Conservation (phyloP, 2,888 invertebrate species). For the Callimorpha dominula region DNA sequence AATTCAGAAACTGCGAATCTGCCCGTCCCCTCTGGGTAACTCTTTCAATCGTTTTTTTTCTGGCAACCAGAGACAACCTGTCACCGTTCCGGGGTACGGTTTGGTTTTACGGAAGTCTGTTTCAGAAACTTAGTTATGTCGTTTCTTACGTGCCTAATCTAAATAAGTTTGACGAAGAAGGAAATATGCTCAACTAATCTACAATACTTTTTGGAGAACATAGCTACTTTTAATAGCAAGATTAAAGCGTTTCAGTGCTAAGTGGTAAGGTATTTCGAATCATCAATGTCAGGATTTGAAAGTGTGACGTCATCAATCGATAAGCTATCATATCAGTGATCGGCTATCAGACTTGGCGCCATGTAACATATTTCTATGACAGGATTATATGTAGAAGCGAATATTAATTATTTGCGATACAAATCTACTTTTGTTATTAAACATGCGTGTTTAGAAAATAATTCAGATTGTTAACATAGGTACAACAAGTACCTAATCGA, state of each 20-base stretch:
- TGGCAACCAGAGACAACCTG: background rate
- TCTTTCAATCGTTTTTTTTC: background rate
- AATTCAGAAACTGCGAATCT: background rate
- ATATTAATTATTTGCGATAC: constrained; percentile 22
- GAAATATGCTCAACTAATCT: background rate
- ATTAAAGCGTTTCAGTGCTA: background rate
- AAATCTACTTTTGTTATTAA: constrained; percentile 13
- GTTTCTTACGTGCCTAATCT: background rate
- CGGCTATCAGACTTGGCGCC: constrained; percentile 75
- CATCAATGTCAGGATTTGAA: constrained; percentile 42
- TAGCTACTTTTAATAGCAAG: background rate
- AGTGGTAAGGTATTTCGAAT: constrained; percentile 25
- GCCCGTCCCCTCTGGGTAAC: background rate
- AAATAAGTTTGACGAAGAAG: background rate
- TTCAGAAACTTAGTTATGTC: background rate
- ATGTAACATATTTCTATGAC: constrained; percentile 24
- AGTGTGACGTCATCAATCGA: constrained; percentile 68
- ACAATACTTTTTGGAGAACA: background rate
- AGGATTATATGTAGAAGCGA: constrained; percentile 20
- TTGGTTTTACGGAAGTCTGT: background rate
- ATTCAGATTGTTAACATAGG: background rate
- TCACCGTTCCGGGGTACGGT: background rate
- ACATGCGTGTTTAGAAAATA: background rate
- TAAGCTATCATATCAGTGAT: constrained; percentile 63
- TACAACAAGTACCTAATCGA: background rate